These are phyloP conservation scores for Bombus picipes DNA, from an alignment of 1,140 invertebrate genomes.

Conservation along the genomic window DNA sequence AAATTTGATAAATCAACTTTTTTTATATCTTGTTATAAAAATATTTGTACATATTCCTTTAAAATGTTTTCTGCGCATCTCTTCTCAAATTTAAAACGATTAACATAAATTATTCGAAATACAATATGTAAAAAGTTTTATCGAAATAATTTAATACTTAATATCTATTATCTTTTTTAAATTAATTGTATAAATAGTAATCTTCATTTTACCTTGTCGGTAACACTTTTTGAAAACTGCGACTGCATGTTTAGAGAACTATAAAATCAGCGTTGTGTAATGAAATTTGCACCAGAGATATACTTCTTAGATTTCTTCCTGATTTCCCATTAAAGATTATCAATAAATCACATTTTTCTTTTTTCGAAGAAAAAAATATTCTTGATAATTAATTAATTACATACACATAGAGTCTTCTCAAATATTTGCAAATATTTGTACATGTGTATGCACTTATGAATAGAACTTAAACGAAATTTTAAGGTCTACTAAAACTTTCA, in stretches of 20 bases:
- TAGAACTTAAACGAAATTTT: not conserved
- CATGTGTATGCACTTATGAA: not conserved
- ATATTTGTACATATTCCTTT: too few relatives aligned
- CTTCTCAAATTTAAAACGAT: too few relatives aligned
- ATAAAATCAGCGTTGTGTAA: not conserved
- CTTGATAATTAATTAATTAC: not conserved
- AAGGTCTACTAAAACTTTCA: slow-evolving; percentile 23
- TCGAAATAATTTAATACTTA: not conserved
- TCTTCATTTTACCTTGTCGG: slow-evolving; percentile 6
- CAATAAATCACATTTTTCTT: slow-evolving; percentile 18
- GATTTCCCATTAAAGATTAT: not conserved
- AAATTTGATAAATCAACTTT: not conserved
- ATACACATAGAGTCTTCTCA: not conserved
- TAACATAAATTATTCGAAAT: too few relatives aligned
- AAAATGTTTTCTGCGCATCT: too few relatives aligned
- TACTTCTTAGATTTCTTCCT: not conserved
- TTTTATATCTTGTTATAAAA: too few relatives aligned
- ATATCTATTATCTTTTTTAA: not conserved
- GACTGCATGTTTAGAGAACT: slow-evolving; percentile 3
- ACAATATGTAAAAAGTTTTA: too few relatives aligned
- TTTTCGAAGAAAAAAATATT: not conserved
- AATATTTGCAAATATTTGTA: not conserved
- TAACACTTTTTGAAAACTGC: not conserved
- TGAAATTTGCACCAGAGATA: not conserved
- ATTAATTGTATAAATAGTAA: not conserved